phyloP scores from a whole-genome alignment of 2,888 invertebrate genomes.

The Nudaria mundana region DNA sequence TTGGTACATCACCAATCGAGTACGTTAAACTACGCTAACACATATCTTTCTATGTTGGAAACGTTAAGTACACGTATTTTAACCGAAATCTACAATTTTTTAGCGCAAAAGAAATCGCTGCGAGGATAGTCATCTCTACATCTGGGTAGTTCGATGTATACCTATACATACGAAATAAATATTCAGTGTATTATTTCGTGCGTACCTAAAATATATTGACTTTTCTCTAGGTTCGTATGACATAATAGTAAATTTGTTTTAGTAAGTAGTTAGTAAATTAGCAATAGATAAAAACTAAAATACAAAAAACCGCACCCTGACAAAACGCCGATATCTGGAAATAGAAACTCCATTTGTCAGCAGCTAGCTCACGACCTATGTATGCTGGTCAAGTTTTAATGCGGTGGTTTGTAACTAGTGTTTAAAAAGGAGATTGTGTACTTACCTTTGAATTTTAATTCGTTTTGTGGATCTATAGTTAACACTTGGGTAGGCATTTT shows the following conservation, averaged over 20 bases:
- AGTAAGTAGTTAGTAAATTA: too few relatives aligned
- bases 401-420: constrained; percentile 45
- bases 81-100: too few relatives aligned
- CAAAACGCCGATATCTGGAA: constrained; percentile 78
- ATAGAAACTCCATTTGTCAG: constrained; percentile 81
- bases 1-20: not conserved
- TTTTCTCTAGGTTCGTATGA: constrained; percentile 3
- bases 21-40: not conserved
- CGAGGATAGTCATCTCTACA: too few relatives aligned
- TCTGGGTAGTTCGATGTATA: constrained; percentile 14
- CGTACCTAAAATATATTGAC: constrained; percentile 5
- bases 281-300: constrained; percentile 37
- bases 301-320: constrained; percentile 73
- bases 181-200: constrained; percentile 18
- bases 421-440: constrained; percentile 42
- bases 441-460: constrained; percentile 95
- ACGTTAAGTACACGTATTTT: too few relatives aligned
- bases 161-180: constrained; percentile 7
- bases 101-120: too few relatives aligned
- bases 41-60: too few relatives aligned
- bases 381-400: constrained; percentile 59
- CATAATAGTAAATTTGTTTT: constrained; percentile 1
- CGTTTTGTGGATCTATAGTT: constrained; percentile 92
- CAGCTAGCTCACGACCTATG: constrained; percentile 68
- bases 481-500: constrained; percentile 88